These are phyloP conservation scores for Leptogaster cylindrica DNA, from an alignment of 2,888 invertebrate species.

Conservation along the genomic window DNA sequence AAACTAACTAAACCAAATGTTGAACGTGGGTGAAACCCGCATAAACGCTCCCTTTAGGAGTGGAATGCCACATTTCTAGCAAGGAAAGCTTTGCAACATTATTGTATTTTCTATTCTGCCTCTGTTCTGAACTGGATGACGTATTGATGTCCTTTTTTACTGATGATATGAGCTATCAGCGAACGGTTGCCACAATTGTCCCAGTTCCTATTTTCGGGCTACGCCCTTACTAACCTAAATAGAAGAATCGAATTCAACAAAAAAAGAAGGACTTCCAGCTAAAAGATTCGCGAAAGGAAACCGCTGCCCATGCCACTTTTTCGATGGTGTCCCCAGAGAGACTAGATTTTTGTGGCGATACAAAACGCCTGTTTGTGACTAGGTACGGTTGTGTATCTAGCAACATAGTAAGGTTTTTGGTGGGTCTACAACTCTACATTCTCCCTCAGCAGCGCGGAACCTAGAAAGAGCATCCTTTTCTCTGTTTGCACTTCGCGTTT, in stretches of 20 bases:
- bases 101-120: too few relatives aligned
- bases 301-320: slow-evolving; percentile 45
- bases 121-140: too few relatives aligned
- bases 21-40: too few relatives aligned
- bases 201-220: slow-evolving; percentile 49
- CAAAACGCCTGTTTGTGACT: slow-evolving; percentile 45
- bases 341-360: neutral
- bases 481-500: slow-evolving; percentile 9
- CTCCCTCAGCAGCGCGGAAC: neutral
- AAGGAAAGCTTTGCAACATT: too few relatives aligned
- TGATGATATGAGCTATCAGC: neutral
- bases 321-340: slow-evolving; percentile 44
- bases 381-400: slow-evolving; percentile 42
- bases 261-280: slow-evolving; percentile 20
- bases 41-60: too few relatives aligned
- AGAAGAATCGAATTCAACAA: slow-evolving; percentile 34
- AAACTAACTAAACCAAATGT: too few relatives aligned
- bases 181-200: slow-evolving; percentile 42
- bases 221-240: slow-evolving; percentile 51
- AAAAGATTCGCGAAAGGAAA: slow-evolving; percentile 44
- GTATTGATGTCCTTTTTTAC: too few relatives aligned
- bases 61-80: too few relatives aligned
- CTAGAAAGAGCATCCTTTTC: slow-evolving; percentile 17
- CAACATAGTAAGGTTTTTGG: slow-evolving; percentile 14
- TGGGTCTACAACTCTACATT: neutral